A percentile compares a stretch with the other conserved stretches of the same genome.
Conservation (phyloP, 2,797 vertebrate species). For the Podarcis siculus region DNA sequence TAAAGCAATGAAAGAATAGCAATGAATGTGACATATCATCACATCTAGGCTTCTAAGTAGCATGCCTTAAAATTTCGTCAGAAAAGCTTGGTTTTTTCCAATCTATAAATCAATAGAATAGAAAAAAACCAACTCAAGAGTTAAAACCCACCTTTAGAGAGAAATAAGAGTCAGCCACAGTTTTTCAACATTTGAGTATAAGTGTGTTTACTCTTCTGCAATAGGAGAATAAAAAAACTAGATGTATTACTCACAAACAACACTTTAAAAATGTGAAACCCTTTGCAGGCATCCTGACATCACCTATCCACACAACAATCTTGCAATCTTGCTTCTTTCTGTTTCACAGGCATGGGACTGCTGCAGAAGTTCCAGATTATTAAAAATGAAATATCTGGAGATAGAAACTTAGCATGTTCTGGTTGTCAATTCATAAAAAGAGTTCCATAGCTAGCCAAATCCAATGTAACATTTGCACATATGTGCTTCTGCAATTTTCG, state of each 20-base stretch:
- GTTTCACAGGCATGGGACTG: neutral
- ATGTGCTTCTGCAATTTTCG: neutral
- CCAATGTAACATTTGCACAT: neutral
- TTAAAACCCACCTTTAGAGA: conserved; percentile 3
- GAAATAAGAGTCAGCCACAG: neutral
- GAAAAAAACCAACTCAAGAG: neutral
- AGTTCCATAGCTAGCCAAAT: neutral
- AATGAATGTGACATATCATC: neutral
- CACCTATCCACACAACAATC: neutral
- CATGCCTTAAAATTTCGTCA: neutral
- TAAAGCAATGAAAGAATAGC: neutral
- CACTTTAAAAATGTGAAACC: neutral
- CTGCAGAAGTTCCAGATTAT: neutral
- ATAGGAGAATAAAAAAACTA: neutral
- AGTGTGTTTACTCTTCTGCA: neutral
- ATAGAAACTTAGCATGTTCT: neutral
- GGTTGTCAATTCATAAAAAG: neutral
- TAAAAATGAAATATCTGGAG: neutral
- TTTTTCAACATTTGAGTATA: neutral
- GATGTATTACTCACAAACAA: neutral
- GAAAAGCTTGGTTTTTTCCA: neutral
- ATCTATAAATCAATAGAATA: neutral
- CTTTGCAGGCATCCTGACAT: neutral
- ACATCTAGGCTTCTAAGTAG: neutral
- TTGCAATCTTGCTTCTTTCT: neutral